Conservation (phyloP, 2,113 vertebrate genomes). For the Apeltes quadracus region DNA sequence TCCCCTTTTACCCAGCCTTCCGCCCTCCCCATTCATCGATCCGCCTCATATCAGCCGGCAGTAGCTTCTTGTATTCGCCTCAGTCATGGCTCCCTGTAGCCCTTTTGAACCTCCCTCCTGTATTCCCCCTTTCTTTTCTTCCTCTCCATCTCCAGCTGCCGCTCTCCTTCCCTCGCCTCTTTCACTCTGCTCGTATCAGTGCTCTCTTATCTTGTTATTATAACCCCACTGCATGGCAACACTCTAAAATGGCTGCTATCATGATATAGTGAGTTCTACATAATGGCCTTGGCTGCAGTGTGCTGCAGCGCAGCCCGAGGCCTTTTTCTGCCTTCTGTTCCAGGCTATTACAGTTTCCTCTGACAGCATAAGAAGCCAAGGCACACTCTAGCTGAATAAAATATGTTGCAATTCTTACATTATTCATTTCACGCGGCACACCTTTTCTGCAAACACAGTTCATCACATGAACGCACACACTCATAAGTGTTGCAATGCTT, state of each 20-base stretch:
- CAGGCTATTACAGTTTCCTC: conserved; percentile 72
- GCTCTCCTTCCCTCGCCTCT: conserved; percentile 32
- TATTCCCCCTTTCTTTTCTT: conserved; percentile 37
- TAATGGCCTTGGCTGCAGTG: conserved; percentile 73
- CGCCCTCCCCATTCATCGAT: conserved; percentile 47
- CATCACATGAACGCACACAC: not conserved
- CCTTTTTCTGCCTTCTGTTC: conserved; percentile 63
- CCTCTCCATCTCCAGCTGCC: conserved; percentile 24
- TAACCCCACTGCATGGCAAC: conserved; percentile 75
- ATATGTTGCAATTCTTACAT: conserved; percentile 71
- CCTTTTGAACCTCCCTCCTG: conserved; percentile 41
- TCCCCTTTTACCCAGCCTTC: conserved; percentile 33
- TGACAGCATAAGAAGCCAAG: conserved; percentile 67
- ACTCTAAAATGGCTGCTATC: conserved; percentile 75
- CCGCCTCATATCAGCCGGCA: conserved; percentile 47
- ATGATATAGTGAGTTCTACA: conserved; percentile 73
- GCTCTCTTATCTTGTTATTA: conserved; percentile 80
- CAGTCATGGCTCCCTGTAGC: conserved; percentile 50
- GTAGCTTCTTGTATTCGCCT: conserved; percentile 45
- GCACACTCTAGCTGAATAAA: conserved; percentile 67
- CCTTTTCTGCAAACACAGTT: conserved; percentile 33
- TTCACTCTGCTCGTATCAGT: conserved; percentile 57
- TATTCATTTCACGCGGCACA: conserved; percentile 67
- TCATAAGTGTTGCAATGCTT: conserved; percentile 9
- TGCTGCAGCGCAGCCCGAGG: conserved; percentile 55